Evolutionary conservation across 23 tunicate species (phyloP).

Genomic region (Corella eumyota): DNA sequence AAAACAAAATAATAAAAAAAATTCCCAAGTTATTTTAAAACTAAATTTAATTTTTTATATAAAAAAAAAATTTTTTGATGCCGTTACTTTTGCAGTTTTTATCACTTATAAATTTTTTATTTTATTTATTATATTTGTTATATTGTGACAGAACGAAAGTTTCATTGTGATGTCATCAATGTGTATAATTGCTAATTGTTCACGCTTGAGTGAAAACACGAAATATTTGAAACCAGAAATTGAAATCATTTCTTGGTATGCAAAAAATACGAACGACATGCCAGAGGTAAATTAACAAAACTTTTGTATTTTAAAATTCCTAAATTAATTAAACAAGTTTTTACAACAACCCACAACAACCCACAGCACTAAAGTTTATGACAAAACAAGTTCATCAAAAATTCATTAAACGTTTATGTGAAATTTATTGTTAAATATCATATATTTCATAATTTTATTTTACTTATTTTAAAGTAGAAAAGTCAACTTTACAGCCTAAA

Average conservation of each 20-base stretch:
- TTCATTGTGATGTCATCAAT: conserved; percentile 29
- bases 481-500: too few relatives aligned
- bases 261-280: conserved; percentile 17
- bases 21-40: neutral
- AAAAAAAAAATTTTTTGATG: neutral
- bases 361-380: too few relatives aligned
- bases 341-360: too few relatives aligned
- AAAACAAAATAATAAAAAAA: neutral
- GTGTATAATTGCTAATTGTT: conserved; percentile 42
- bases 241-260: conserved; percentile 34
- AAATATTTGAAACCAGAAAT: conserved; percentile 28
- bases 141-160: neutral
- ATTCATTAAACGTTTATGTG: neutral
- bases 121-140: neutral
- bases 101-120: neutral
- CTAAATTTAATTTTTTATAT: neutral
- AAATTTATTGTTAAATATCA: neutral
- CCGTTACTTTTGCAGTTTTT: neutral
- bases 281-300: conserved; percentile 38
- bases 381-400: neutral
- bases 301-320: too few relatives aligned
- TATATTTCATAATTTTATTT: too few relatives aligned
- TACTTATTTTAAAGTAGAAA: too few relatives aligned
- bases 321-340: too few relatives aligned
- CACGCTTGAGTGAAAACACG: conserved; percentile 23